Evolutionary conservation across 2,797 vertebrate species (phyloP), one percentile per base, ranked within the genome.

Genomic region (Malacoraja senta): DNA sequence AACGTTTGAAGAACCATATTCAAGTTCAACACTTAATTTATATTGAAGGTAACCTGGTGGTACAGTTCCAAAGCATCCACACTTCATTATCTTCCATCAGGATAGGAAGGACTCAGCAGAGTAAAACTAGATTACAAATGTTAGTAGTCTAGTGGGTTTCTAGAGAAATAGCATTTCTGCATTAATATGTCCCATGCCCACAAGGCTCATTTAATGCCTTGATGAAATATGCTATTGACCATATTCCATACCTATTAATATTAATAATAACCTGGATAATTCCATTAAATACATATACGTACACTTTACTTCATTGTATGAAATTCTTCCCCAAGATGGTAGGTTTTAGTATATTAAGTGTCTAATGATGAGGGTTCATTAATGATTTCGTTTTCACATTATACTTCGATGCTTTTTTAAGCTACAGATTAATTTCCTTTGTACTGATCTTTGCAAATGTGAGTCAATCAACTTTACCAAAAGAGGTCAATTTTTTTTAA

Each of bases 391-490:
- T 24, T 88, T 19, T 65, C 84, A 63, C 6, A 38, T 86, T 65
- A 15, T 29, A 32, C 29, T 65, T 86, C 4, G 12, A 86, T 65
- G 83, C 58, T n/a, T 63, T 58, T n/a, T 86, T 68, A 68, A 88
- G 63, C 84, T 65, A 68, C n/a, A 88, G 63, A 88, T 53, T 88
- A 88, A 68, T 44, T 68, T 24, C 29, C 63, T 32, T 63, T 3
- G 8, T 19, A 35, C 84, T 88, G 61, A 88, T n/a, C 84, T 68
- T 35, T 88, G 61, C n/a, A 68, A 88, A 88, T 88, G 13, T 32
- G 84, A 88, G 32, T 88, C 84, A n/a, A n/a, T n/a, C n/a, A 68
- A 88, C 84, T 65, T 86, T 86, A 65, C 29, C 83, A 17, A 65
- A 86, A 86, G 15, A 88, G 63, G n/a, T 35, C 84, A 68, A n/a